Base-by-base conservation (phyloP, 2,888 invertebrate genomes). In the Apamea epomidion region DNA sequence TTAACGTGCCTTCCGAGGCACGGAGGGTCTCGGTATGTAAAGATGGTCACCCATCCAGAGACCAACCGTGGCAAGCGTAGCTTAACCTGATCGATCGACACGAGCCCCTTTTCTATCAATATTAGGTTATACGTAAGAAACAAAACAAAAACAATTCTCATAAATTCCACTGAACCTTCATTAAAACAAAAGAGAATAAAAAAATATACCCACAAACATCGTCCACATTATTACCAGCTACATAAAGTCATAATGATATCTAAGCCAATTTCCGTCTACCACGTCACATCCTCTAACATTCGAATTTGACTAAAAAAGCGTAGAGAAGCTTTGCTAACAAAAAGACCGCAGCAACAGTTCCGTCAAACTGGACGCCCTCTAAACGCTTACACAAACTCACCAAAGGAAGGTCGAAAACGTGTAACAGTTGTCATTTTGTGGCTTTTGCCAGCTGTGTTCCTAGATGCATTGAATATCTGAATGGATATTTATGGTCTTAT, bases 271-370 rank as follows among this genome's bases (percentile, higher is more conserved):
- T 68, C 21, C 21, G 42, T 70, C 18, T 18, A 51, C n/a, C 37
- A 69, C 51, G 29, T 71, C 18, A 71, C 25, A 37, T 54, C 1
- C n/a, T 45, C 37, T 18, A 54, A 69, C 68, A 69, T 70, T 72
- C 25, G 42, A 64, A 72, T 74, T 42, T n/a, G 8, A 67, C n/a
- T 64, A 60, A 42, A 67, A 68, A 78, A 79, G 16, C 73, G 65
- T 54, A 12, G 14, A 48, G 45, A 65, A 75, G 67, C 72, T 72
- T 67, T 69, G 14, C n/a, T 64, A 77, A 76, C 88, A 89, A 90
- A 90, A 88, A 77, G 74, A 89, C 87, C 87, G 81, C 88, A 81
- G 83, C 86, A 81, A 87, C 85, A 76, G 82, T 82, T 84, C 81
- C 73, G 83, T 88, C 89, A 88, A 88, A 87, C 85, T 84, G 79